Evolutionary conservation across 2,888 invertebrate genomes (phyloP).

Genomic region (Phania funesta): DNA sequence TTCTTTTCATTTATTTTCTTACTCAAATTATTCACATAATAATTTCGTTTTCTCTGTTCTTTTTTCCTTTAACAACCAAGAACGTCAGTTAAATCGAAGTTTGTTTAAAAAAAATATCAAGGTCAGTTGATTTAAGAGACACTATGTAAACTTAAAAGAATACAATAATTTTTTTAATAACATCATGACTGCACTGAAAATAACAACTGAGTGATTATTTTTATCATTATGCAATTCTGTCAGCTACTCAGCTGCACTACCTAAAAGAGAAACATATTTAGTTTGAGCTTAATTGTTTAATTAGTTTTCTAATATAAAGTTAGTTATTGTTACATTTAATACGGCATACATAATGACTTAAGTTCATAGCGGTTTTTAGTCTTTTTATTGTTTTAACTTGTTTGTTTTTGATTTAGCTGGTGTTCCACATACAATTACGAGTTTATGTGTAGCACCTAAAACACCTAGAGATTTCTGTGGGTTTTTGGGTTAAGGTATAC

Average conservation of each 20-base stretch:
- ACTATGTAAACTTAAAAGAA: too few species aligned
- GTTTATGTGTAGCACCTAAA: neutral
- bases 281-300: neutral
- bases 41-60: too few species aligned
- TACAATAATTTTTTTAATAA: too few species aligned
- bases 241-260: too few species aligned
- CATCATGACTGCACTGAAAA: too few species aligned
- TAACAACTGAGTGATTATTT: neutral
- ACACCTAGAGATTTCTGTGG: too few species aligned
- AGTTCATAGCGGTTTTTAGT: constrained; percentile 48
- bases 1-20: neutral
- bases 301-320: constrained; percentile 12
- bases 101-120: constrained; percentile 24
- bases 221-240: constrained; percentile 1
- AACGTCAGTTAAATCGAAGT: neutral
- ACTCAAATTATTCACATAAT: too few species aligned
- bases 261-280: neutral
- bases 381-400: constrained; percentile 3
- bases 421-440: constrained; percentile 2
- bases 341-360: constrained; percentile 2
- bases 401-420: constrained; percentile 65
- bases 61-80: neutral
- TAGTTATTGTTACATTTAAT: neutral
- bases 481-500: too few species aligned
- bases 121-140: neutral